A percentile compares a stretch with the other conserved stretches of the same genome.
Evolutionary conservation across 2,113 vertebrate species (phyloP).

Genomic region (Dinomys branickii): DNA sequence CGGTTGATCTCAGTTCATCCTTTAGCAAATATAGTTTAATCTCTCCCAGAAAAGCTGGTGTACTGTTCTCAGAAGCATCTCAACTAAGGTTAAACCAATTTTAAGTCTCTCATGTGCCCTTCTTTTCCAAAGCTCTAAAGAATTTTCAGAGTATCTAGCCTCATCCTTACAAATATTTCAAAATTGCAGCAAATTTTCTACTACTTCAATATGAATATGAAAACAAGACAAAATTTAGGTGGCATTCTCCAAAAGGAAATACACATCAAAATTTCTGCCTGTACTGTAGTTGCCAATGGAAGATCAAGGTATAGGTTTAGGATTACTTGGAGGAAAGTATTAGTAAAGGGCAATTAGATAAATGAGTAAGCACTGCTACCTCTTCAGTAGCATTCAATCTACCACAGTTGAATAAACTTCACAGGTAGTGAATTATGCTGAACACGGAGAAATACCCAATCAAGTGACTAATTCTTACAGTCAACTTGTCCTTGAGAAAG

Average conservation of each 20-base stretch:
- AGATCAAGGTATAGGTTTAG: background rate
- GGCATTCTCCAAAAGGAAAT: background rate
- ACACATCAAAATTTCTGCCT: background rate
- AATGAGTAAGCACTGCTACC: background rate
- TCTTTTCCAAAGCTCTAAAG: constrained; percentile 11
- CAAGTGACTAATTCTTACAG: background rate
- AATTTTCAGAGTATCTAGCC: background rate
- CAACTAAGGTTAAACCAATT: background rate
- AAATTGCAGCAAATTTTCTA: background rate
- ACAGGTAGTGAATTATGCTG: background rate
- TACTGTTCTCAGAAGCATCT: background rate
- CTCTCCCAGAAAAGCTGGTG: background rate
- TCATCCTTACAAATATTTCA: background rate
- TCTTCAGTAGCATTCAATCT: background rate
- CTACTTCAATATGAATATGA: background rate
- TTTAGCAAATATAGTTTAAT: background rate
- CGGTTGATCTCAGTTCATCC: background rate
- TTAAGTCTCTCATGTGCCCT: background rate
- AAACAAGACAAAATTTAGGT: background rate
- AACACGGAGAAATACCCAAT: background rate
- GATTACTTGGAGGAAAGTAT: background rate
- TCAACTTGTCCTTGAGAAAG: background rate
- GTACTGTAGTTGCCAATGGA: background rate
- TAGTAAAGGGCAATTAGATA: background rate
- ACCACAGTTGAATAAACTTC: background rate